phyloP scores from a whole-genome alignment of 2,888 invertebrate genomes.

The Xestia ashworthii region DNA sequence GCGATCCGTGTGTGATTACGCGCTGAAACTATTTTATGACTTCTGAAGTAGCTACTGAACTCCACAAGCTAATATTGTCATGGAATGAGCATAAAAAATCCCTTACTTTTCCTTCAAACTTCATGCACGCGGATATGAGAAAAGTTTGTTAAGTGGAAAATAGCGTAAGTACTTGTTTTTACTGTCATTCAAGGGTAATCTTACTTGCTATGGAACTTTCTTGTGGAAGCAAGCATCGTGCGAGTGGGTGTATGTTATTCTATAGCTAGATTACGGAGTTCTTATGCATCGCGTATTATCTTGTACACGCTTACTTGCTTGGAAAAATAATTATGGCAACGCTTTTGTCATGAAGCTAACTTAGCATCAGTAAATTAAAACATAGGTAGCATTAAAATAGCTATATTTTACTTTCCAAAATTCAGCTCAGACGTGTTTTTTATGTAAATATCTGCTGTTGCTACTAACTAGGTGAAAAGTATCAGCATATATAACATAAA shows the following conservation, averaged over 20 bases:
- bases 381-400: background rate
- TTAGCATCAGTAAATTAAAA: background rate
- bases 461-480: background rate
- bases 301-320: background rate
- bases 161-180: constrained; percentile 13
- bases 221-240: background rate
- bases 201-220: constrained; percentile 12
- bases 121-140: constrained; percentile 45
- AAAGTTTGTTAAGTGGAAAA: constrained; percentile 54
- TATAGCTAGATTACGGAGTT: constrained; percentile 6
- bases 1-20: constrained; percentile 32
- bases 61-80: constrained; percentile 28
- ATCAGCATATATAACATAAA: too few relatives aligned
- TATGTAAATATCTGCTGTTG: background rate
- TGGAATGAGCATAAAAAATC: constrained; percentile 48
- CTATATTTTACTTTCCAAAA: background rate
- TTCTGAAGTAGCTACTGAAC: constrained; percentile 40
- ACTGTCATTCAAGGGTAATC: constrained; percentile 8
- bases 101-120: constrained; percentile 44
- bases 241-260: constrained; percentile 4
- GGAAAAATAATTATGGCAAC: constrained; percentile 1
- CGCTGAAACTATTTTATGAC: constrained; percentile 43
- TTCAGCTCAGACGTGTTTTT: background rate
- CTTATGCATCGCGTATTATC: background rate
- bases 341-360: background rate